Base-by-base conservation (phyloP, 2,888 invertebrate species). In the Aphidoletes aphidimyza region DNA sequence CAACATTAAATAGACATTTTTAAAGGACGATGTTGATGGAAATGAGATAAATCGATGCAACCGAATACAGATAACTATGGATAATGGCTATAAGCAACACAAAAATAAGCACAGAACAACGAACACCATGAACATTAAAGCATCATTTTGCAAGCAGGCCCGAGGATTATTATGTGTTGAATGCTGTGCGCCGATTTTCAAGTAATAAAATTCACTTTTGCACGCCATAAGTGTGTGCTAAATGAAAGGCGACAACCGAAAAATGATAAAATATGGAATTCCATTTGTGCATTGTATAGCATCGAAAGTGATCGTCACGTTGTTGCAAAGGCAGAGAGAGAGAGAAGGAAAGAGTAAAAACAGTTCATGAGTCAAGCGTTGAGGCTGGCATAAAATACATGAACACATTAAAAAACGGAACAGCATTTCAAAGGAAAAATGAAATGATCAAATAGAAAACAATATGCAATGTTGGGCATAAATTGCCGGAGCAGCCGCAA, bases 41-140 rank as follows among this genome's bases (percentile, higher is more conserved):
- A 69, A 69, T n/a, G 69, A 69, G 69, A 69, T 69, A 69, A 69
- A 69, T 69, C 69, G 69, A 69, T 69, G 69, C 22, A 54, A 54
- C 3, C 8, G 17, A n/a, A 54, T 22, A 54, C 54, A 54, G 19
- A 54, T 17, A 26, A 30, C 69, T 34, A 3, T 30, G 69, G 69
- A 30, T 69, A 30, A 69, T 34, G 69, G n/a, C 11, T 30, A 14
- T 30, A 30, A 69, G 47, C 8, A 14, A 42, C n/a, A 5, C 39
- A 39, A 39, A 39, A 8, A 54, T 22, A 54, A 22, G 54, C n/a
- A 54, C 22, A 9, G n/a, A 69, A 69, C 14, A 30, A 69, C 14
- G 14, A 69, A 34, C 14, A 30, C 11, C 30, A 69, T 14, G 69
- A n/a, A n/a, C n/a, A n/a, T 30, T 11, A 69, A 69, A 69, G 69